These are phyloP conservation scores for Corythaeola cristata DNA, from an alignment of 2,113 vertebrate genomes.

Conservation along the genomic window DNA sequence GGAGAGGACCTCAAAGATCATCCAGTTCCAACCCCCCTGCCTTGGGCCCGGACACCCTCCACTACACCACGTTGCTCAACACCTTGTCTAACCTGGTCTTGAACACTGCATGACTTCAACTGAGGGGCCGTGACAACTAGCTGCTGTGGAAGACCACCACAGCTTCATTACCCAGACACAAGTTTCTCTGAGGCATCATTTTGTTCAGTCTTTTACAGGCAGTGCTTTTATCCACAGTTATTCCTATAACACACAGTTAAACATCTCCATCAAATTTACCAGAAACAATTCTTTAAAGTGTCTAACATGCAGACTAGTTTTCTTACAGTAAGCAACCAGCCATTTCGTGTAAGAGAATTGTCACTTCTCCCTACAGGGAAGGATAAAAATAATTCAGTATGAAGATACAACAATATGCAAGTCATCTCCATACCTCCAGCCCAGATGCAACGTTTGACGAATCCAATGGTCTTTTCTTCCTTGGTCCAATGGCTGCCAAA, in stretches of 20 bases:
- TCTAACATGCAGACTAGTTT: neutral
- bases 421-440: constrained; percentile 75
- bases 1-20: too few species aligned
- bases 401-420: neutral
- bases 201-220: neutral
- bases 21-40: too few species aligned
- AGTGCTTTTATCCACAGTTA: neutral
- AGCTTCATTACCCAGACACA: neutral
- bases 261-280: neutral
- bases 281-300: neutral
- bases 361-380: neutral
- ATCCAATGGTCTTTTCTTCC: constrained; percentile 87
- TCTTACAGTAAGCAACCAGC: neutral
- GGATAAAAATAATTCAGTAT: neutral
- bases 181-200: neutral
- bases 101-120: too few species aligned
- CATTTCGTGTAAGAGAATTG: neutral
- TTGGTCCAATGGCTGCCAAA: constrained; percentile 92
- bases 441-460: constrained; percentile 49
- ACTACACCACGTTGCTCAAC: too few species aligned
- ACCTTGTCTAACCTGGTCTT: too few species aligned
- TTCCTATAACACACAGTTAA: neutral
- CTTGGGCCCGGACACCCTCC: too few species aligned
- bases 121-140: neutral
- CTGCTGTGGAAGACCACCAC: neutral